Evolutionary conservation across 2,888 invertebrate species (phyloP), one percentile per base, ranked within the genome.

Genomic region (Troglohyphantes excavatus): DNA sequence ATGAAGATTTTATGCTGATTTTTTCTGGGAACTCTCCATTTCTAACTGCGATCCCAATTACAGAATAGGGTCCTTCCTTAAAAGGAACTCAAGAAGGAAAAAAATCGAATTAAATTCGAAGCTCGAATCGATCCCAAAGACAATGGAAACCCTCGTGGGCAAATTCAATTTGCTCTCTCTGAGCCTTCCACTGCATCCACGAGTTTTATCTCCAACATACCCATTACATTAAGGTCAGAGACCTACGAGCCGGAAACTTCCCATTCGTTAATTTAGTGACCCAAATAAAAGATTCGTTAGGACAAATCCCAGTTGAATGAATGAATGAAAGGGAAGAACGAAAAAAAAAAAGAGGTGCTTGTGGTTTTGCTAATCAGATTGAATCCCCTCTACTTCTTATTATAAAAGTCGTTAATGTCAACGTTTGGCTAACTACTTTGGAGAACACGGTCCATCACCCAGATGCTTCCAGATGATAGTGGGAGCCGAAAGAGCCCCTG

Each of bases 201-300:
- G 61, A 39, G 46, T 61, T 53, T 72, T 82, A 61, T 67, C 21
- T 79, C 46, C 83, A 33, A 23, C 70, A 17, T 53, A 39, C 19
- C 81, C 72, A 72, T 72, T 70, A 70, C 83, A 72, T 61, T 43
- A 21, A 61, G 83, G 83, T 83, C 83, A 83, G 63, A 72, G 83
- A 83, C 83, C 83, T 83, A 27, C 23, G 29, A 83, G 72, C 61
- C 82, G 83, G 83, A 73, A 83, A 72, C 83, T 26, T 63, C 27
- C 70, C 17, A 72, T 72, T 83, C 72, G 83, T 83, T 83, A 83
- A 83, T 83, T 83, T 83, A 27, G 43, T 83, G 83, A 83, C 83
- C 83, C 72, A 83, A 61, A 83, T 83, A 53, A 39, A 83, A 72
- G 70, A 67, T 83, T 83, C 83, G 83, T 83, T 83, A 83, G 39